Evolutionary conservation across 2,113 vertebrate species (phyloP), one percentile per base, ranked within the genome.

Genomic region (Cephalopterus ornatus): DNA sequence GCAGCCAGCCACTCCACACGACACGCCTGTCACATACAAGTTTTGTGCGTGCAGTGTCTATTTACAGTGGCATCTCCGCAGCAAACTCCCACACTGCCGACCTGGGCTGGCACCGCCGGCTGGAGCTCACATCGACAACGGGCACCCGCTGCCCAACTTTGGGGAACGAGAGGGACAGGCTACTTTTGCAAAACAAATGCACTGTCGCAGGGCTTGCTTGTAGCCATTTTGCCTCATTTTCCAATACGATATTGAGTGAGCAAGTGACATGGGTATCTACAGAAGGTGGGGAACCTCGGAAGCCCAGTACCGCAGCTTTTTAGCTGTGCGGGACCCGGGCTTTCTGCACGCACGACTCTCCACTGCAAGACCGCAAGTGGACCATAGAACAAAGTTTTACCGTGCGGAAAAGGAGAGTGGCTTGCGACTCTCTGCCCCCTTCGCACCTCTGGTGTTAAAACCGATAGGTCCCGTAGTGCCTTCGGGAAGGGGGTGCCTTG

Each of bases 241-340:
- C 42, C 68, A 14, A 2, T 3, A 5, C 1, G 12, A 5, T 8
- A 53, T 4, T 17, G 41, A 23, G 47, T 1, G 50, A n/a, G 52
- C 0, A 5, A 16, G 17, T 27, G 84, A 7, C 10, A 7, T 0
- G 17, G 37, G 0, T 3, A 12, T 1, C 41, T 4, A 2, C 53
- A 37, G 47, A 28, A 52, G 46, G 30, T 16, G 68, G 49, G 53
- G 27, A 52, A 27, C 16, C 17, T 35, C 4, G 32, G 55, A 22
- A 92, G 33, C 26, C 8, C 39, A 4, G 52, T 1, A 7, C 12
- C 4, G 8, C 59, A 21, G 44, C 49, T 11, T 35, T 47, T 9
- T 12, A 24, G 8, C 33, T 21, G 30, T 2, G 66, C 3, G 4
- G 19, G 14, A 32, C 24, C 55, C 5, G 65, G 17, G 37, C 42